Evolutionary conservation across 2,797 vertebrate genomes (phyloP), one percentile per base, ranked within the genome.

Genomic region (Phrynocephalus guinanensis): DNA sequence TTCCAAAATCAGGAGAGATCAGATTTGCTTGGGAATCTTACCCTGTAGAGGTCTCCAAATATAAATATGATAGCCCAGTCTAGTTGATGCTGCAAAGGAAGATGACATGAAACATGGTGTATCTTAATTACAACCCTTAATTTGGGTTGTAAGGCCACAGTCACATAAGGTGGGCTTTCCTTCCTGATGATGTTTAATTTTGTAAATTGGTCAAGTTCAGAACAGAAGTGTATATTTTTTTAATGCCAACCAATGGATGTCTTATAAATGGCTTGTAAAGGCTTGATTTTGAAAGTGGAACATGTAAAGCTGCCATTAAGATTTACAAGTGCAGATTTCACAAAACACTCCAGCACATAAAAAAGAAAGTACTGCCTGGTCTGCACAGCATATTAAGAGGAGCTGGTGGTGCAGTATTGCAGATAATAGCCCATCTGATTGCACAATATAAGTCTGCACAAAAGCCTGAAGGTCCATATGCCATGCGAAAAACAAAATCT

Each of bases 311-410:
- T 52, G 26, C 72, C 77, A 80, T 48, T 44, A 52, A 82, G 84
- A 88, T 84, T 86, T 91, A 88, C 66, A 88, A 78, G 77, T 63
- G 50, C 28, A 80, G 68, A 86, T 86, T 84, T 88, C 66, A 77
- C 44, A 86, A 83, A 86, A 86, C 72, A 86, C 44, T 88, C 30
- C 86, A 73, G 10, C n/a, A n/a, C 28, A 80, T 83, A 70, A 80
- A 85, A 83, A 86, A 80, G 76, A 79, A 90, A 83, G 30, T 56
- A 81, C n/a, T 76, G 48, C 44, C 30, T 85, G 28, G 52, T 73
- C 76, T 83, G 13, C 48, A 5, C 67, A 63, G 76, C 76, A 44
- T 70, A 84, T 77, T 80, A 38, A 67, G 71, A 80, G n/a, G 87
- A 86, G 52, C 60, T 60, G 72, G 52, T 82, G 71, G 24, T 71